phyloP scores from a whole-genome alignment of 2,113 vertebrate genomes.

The Pelecanoides urinatrix region DNA sequence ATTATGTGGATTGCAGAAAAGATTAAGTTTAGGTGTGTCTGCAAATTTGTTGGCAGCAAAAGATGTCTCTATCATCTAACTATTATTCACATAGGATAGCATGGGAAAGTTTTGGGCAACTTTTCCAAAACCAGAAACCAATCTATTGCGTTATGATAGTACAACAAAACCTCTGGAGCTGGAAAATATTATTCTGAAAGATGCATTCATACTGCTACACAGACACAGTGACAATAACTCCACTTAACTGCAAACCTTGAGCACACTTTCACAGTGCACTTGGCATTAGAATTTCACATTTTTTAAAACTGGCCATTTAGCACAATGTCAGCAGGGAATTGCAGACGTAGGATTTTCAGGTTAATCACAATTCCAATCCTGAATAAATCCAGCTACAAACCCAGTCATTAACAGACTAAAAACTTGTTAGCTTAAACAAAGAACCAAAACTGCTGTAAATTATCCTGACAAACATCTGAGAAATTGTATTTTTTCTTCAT shows the following conservation, averaged over 20 bases:
- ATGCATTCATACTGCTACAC: neutral
- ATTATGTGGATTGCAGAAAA: neutral
- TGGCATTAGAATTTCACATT: neutral
- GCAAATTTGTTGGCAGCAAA: neutral
- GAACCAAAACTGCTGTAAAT: neutral
- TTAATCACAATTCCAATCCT: neutral
- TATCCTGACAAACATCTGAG: neutral
- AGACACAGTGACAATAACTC: neutral
- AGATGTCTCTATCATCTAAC: neutral
- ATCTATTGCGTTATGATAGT: neutral
- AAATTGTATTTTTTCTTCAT: neutral
- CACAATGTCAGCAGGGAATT: neutral
- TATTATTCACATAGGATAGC: neutral
- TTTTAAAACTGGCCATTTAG: neutral
- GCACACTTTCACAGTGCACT: neutral
- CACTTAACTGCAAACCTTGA: neutral
- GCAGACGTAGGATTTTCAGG: neutral
- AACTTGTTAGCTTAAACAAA: neutral
- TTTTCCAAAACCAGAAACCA: neutral
- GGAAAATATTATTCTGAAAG: neutral
- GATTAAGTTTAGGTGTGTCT: neutral
- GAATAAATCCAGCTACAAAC: neutral
- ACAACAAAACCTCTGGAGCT: neutral
- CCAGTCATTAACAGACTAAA: neutral
- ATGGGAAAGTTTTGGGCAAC: neutral